phyloP scores from a whole-genome alignment of 2,888 invertebrate genomes.

The Erynnis tages region DNA sequence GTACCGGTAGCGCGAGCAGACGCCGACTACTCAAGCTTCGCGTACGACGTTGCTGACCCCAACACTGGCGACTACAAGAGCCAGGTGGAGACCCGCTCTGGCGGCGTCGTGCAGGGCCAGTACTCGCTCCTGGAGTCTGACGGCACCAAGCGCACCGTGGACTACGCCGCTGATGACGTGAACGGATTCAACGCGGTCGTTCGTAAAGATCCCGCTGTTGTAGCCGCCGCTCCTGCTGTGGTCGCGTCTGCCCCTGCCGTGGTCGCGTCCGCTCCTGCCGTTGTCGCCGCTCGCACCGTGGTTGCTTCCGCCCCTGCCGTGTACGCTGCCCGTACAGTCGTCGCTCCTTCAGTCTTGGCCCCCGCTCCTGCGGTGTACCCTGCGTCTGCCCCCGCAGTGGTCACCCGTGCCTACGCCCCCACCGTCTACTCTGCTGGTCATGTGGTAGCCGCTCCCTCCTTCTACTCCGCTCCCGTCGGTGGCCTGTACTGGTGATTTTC shows the following conservation, averaged over 20 bases:
- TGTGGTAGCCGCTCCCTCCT: background rate
- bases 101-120: slow-evolving; percentile 77
- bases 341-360: background rate
- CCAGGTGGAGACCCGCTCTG: slow-evolving; percentile 78
- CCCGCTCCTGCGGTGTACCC: background rate
- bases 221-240: slow-evolving; percentile 31
- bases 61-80: slow-evolving; percentile 81
- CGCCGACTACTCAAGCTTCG: slow-evolving; percentile 74
- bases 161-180: slow-evolving; percentile 80
- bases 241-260: slow-evolving; percentile 37
- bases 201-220: slow-evolving; percentile 71
- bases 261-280: slow-evolving; percentile 39
- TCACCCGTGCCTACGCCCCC: background rate
- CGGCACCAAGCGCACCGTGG: slow-evolving; percentile 79
- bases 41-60: slow-evolving; percentile 81
- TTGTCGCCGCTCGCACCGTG: slow-evolving; percentile 32
- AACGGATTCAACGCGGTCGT: slow-evolving; percentile 83
- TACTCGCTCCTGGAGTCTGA: slow-evolving; percentile 80
- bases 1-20: slow-evolving; percentile 79
- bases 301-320: slow-evolving; percentile 38
- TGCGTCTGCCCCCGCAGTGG: background rate
- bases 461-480: background rate
- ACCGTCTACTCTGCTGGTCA: background rate
- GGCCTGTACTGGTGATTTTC: too few species aligned
- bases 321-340: background rate